Conservation (phyloP, 2,888 invertebrate genomes). For the Peribatodes rhomboidaria region DNA sequence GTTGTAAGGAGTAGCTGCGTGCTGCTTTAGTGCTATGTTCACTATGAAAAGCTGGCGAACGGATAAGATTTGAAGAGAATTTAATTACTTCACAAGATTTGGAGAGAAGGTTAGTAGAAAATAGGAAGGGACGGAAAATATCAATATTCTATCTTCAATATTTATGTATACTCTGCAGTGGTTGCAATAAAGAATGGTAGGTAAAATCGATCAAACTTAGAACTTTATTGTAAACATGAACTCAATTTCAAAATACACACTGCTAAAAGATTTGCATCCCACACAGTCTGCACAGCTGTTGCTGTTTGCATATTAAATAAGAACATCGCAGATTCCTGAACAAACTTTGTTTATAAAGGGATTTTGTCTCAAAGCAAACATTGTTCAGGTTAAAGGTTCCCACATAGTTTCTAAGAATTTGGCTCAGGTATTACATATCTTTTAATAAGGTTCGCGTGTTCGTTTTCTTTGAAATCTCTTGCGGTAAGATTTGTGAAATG, state of each 20-base stretch:
- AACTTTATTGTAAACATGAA: no score
- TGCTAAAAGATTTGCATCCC: constrained; percentile 14
- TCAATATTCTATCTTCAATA: no score
- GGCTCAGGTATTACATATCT: constrained; percentile 18
- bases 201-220: background rate
- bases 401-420: constrained; percentile 31
- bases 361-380: constrained; percentile 33
- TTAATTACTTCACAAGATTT: no score
- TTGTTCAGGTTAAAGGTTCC: constrained; percentile 28
- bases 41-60: no score
- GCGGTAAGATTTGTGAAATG: constrained; percentile 14
- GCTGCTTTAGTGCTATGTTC: no score
- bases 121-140: no score
- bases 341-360: constrained; percentile 32
- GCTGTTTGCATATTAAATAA: constrained; percentile 27
- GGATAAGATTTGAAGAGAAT: no score
- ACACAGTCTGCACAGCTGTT: constrained; percentile 14
- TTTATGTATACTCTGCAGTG: background rate
- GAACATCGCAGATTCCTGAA: constrained; percentile 23
- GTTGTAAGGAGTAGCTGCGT: no score
- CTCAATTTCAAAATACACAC: constrained; percentile 8
- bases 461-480: constrained; percentile 16
- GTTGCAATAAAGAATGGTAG: background rate
- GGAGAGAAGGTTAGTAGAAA: no score
- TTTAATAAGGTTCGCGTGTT: constrained; percentile 22